Evolutionary conservation across 2,888 invertebrate genomes (phyloP).

Genomic region (Tachina fera): DNA sequence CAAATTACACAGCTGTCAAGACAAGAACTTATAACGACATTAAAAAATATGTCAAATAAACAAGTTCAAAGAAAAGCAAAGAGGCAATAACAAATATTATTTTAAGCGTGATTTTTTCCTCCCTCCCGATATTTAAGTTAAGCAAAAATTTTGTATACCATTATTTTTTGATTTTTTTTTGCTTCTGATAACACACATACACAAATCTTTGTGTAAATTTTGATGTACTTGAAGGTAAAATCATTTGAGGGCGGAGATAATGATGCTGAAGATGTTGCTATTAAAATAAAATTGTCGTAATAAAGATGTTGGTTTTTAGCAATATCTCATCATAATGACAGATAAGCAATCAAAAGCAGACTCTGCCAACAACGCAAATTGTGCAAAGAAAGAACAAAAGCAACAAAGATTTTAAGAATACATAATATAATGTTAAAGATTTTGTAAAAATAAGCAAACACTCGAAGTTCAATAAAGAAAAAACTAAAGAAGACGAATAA

Average conservation of each 20-base stretch:
- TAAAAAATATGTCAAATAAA: neutral
- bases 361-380: slow-evolving; percentile 16
- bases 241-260: neutral
- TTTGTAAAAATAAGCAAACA: no score
- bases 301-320: neutral
- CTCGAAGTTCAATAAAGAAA: no score
- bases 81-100: slow-evolving; percentile 13
- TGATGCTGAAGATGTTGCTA: neutral
- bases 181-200: no score
- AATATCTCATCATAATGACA: slow-evolving; percentile 4
- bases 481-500: no score
- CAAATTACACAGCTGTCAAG: slow-evolving; percentile 43
- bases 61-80: neutral
- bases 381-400: slow-evolving; percentile 19
- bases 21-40: slow-evolving; percentile 37
- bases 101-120: slow-evolving; percentile 8
- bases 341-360: slow-evolving; percentile 59
- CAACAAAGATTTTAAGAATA: slow-evolving; percentile 1
- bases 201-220: neutral
- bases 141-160: neutral
- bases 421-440: neutral
- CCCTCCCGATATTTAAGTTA: neutral
- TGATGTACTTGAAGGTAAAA: neutral
- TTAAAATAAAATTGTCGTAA: neutral
- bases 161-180: neutral